phyloP scores from a whole-genome alignment of 2,888 invertebrate species.

The Eurois occulta region DNA sequence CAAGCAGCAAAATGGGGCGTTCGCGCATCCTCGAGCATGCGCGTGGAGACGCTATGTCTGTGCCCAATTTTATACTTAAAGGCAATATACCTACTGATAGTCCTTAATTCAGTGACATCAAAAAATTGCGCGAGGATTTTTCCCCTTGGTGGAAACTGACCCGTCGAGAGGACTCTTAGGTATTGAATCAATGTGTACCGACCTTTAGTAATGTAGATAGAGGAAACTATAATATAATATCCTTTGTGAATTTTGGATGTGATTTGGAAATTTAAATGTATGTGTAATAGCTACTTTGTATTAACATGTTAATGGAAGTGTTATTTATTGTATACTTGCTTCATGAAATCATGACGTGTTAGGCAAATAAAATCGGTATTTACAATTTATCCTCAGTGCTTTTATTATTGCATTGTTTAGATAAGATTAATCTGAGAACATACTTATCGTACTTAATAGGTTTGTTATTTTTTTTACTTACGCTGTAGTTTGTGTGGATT shows the following conservation, averaged over 20 bases:
- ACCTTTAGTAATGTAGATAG: slow-evolving; percentile 34
- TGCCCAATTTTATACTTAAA: background rate
- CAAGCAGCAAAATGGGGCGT: too few species aligned
- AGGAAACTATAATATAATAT: slow-evolving; percentile 30
- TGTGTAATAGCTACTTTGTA: slow-evolving; percentile 59
- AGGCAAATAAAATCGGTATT: slow-evolving; percentile 65
- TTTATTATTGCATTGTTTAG: slow-evolving; percentile 23
- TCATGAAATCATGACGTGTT: slow-evolving; percentile 64
- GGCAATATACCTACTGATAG: background rate
- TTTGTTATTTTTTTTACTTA: background rate
- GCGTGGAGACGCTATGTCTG: too few species aligned
- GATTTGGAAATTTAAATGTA: slow-evolving; percentile 60
- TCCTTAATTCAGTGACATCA: background rate
- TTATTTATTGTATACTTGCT: slow-evolving; percentile 68
- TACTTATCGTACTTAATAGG: background rate
- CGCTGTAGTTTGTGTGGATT: background rate
- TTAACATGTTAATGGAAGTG: slow-evolving; percentile 63
- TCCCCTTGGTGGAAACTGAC: background rate
- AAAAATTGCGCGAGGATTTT: background rate
- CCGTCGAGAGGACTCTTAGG: too few species aligned
- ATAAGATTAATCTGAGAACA: background rate
- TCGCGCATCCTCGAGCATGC: too few species aligned
- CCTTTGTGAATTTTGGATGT: slow-evolving; percentile 56
- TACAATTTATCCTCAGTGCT: slow-evolving; percentile 49
- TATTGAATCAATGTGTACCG: slow-evolving; percentile 19